Evolutionary conservation across 2,797 vertebrate genomes (phyloP).

Genomic region (Bradypodion ventrale): DNA sequence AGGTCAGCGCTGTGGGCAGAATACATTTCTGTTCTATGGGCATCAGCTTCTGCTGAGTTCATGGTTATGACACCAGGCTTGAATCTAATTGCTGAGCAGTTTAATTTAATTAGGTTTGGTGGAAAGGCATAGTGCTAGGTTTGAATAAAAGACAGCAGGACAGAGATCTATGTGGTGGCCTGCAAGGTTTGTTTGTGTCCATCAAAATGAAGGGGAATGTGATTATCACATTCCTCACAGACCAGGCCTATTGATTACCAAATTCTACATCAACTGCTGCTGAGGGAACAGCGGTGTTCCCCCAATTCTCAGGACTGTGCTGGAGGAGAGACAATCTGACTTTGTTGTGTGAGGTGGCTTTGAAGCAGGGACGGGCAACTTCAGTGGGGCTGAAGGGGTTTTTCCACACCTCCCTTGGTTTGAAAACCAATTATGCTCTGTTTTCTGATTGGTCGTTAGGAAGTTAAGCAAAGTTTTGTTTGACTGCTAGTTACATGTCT

Average conservation of each 20-base stretch:
- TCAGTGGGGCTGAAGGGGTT: too few relatives aligned
- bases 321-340: too few relatives aligned
- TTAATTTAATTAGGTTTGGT: slow-evolving; percentile 16
- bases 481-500: too few relatives aligned
- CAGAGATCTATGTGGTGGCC: background rate
- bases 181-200: background rate
- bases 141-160: background rate
- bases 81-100: slow-evolving; percentile 19
- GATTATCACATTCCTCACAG: background rate
- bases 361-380: too few relatives aligned
- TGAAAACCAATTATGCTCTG: too few relatives aligned
- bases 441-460: too few relatives aligned
- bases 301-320: background rate
- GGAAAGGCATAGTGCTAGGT: slow-evolving; percentile 21
- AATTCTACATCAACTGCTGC: background rate
- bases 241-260: too few relatives aligned
- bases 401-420: too few relatives aligned
- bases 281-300: too few relatives aligned
- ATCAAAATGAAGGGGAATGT: background rate
- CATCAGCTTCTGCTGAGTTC: slow-evolving; percentile 31
- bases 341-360: too few relatives aligned
- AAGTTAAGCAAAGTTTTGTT: too few relatives aligned
- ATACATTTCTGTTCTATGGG: slow-evolving; percentile 15
- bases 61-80: slow-evolving; percentile 29
- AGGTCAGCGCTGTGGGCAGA: slow-evolving; percentile 48